These are phyloP conservation scores for Zaprionus ornatus DNA, from an alignment of 1,140 invertebrate species.

Conservation along the genomic window DNA sequence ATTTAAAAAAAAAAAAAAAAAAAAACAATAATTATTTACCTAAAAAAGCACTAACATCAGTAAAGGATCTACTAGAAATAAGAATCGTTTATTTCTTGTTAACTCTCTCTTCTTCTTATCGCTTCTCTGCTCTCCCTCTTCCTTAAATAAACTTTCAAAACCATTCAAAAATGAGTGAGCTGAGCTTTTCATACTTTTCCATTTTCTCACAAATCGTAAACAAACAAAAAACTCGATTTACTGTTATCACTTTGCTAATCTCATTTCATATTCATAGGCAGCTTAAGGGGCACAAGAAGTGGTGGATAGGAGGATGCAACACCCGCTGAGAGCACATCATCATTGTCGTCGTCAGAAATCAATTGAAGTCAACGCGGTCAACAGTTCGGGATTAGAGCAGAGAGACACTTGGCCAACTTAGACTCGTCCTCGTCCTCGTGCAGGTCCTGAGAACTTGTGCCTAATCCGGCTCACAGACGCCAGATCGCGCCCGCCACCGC, in stretches of 20 bases:
- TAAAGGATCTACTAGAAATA: too few species aligned
- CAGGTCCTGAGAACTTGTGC: constrained; percentile 51
- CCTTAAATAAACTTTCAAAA: too few species aligned
- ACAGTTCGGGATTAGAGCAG: constrained; percentile 40
- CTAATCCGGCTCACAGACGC: constrained; percentile 67
- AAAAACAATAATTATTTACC: too few species aligned
- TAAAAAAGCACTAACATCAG: too few species aligned
- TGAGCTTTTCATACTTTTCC: not conserved
- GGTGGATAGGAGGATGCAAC: not conserved
- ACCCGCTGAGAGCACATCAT: not conserved
- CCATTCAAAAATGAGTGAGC: not conserved
- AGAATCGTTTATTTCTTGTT: too few species aligned
- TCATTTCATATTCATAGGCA: constrained; percentile 58
- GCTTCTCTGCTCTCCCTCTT: too few species aligned
- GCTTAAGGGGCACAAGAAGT: not conserved
- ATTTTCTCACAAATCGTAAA: not conserved
- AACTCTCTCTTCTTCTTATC: too few species aligned
- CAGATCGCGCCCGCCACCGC: constrained; percentile 15
- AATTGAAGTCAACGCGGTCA: constrained; percentile 30
- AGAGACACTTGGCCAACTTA: constrained; percentile 19
- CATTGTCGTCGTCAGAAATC: constrained; percentile 11
- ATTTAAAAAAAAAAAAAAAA: too few species aligned
- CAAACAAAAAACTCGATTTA: not conserved
- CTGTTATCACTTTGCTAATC: not conserved
- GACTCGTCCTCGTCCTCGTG: constrained; percentile 14